phyloP scores from a whole-genome alignment of 2,888 invertebrate species.

The Willowsia nigromaculata region DNA sequence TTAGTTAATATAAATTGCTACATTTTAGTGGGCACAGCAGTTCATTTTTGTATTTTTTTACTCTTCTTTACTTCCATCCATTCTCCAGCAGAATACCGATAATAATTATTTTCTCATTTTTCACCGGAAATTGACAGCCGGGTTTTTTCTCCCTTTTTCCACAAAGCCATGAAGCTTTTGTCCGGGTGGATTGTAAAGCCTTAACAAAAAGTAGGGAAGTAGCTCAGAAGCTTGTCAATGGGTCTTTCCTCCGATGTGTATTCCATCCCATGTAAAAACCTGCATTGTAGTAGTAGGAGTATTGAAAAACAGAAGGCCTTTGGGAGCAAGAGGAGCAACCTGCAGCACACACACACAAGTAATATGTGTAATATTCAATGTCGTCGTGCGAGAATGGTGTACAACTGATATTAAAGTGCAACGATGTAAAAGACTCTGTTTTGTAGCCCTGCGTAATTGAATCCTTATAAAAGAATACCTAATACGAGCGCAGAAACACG shows the following conservation, averaged over 20 bases:
- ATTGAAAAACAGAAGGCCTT: neutral
- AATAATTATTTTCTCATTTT: slow-evolving; percentile 69
- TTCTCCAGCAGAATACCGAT: slow-evolving; percentile 23
- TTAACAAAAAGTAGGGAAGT: slow-evolving; percentile 42
- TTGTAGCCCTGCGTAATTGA: slow-evolving; percentile 26
- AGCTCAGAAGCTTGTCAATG: slow-evolving; percentile 59
- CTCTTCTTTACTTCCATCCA: neutral
- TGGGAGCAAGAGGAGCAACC: slow-evolving; percentile 8
- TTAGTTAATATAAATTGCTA: neutral
- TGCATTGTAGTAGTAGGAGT: neutral
- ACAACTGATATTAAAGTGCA: neutral
- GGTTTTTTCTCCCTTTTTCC: slow-evolving; percentile 51
- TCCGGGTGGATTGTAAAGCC: slow-evolving; percentile 35
- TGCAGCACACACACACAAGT: slow-evolving; percentile 25
- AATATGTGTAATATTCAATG: no score
- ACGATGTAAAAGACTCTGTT: no score
- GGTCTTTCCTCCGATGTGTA: slow-evolving; percentile 17
- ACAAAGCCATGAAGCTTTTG: slow-evolving; percentile 37
- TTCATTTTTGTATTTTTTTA: neutral
- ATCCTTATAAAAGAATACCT: neutral
- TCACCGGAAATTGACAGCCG: slow-evolving; percentile 67
- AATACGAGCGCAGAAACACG: neutral
- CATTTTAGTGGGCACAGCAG: neutral
- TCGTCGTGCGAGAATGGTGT: neutral
- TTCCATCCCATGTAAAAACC: neutral